Percentiles rank a stretch among this genome's conserved stretches.
Conservation (phyloP, 2,113 vertebrate genomes). For the Ailurus styani region DNA sequence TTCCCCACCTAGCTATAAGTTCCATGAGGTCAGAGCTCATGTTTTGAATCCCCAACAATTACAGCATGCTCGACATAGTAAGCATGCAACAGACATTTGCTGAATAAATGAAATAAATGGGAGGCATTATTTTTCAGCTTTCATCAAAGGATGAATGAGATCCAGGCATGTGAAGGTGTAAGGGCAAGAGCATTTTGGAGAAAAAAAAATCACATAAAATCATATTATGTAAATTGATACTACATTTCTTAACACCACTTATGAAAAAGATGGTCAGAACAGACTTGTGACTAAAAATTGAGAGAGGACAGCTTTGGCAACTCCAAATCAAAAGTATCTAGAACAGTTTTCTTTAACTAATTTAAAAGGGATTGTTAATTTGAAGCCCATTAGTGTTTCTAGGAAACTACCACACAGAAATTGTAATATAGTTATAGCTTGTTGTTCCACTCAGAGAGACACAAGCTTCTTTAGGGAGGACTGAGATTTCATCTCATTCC, state of each 20-base stretch:
- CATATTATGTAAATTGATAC: neutral
- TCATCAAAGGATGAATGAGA: conserved; percentile 19
- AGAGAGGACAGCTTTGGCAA: neutral
- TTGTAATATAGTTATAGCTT: neutral
- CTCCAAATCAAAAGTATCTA: neutral
- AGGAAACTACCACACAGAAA: neutral
- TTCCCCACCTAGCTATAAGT: neutral
- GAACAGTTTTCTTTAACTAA: neutral
- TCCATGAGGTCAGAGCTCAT: neutral
- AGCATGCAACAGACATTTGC: neutral
- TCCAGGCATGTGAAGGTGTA: neutral
- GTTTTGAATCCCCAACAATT: neutral
- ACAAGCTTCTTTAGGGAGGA: neutral
- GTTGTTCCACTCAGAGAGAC: neutral
- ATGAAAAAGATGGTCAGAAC: neutral
- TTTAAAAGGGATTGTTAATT: conserved; percentile 26
- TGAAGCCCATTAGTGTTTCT: neutral
- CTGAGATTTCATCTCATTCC: neutral
- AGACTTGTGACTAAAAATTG: neutral
- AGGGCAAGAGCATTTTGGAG: neutral
- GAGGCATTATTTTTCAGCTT: neutral
- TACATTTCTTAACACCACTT: neutral
- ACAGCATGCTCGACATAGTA: neutral
- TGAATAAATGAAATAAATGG: conserved; percentile 39
- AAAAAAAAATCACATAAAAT: conserved; percentile 33